These are phyloP conservation scores for Glaucomys volans DNA, from an alignment of 2,113 vertebrate species.

Conservation along the genomic window DNA sequence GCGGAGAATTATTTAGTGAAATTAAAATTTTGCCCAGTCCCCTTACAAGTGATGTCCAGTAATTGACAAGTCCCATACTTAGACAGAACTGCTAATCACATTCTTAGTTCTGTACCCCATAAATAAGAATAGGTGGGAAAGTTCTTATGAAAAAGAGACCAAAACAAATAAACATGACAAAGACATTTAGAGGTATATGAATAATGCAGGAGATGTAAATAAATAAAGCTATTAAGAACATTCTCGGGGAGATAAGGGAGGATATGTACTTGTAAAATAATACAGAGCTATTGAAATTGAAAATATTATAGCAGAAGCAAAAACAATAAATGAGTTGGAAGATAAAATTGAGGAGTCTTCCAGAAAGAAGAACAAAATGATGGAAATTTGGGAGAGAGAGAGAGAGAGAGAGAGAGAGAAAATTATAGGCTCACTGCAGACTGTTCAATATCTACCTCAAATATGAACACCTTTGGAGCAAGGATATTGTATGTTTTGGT, in stretches of 20 bases:
- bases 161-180: not conserved
- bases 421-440: not conserved
- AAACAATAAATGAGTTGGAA: not conserved
- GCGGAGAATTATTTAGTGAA: not conserved
- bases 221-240: not conserved
- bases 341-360: not conserved
- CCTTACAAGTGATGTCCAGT: not conserved
- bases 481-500: not conserved
- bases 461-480: not conserved
- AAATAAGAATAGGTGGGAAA: conserved; percentile 15
- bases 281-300: not conserved
- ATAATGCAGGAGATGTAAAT: not conserved
- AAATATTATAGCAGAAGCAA: conserved; percentile 13
- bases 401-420: not conserved
- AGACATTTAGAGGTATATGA: not conserved
- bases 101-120: not conserved
- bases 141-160: conserved; percentile 16
- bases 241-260: not conserved
- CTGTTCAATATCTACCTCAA: not conserved
- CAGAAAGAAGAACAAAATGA: not conserved
- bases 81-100: not conserved
- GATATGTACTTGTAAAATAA: not conserved
- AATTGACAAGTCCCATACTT: not conserved
- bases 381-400: not conserved
- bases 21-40: not conserved